Evolutionary conservation across 2,888 invertebrate genomes (phyloP).

Genomic region (Atethmia centrago): DNA sequence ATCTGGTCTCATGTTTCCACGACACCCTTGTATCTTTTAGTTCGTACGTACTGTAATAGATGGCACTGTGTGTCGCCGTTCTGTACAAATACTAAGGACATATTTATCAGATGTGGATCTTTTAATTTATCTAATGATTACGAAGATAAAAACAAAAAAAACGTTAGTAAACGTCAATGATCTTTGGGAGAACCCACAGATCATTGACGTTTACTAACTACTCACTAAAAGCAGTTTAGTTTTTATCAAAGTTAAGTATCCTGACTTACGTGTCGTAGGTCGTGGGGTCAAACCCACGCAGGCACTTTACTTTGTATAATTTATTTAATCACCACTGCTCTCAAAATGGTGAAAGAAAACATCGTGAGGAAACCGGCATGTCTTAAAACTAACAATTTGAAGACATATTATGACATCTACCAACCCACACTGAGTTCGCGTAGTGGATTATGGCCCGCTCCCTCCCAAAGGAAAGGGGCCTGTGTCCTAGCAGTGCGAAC

Average conservation of each 20-base stretch:
- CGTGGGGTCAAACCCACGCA: neutral
- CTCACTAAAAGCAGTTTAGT: neutral
- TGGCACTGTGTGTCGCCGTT: conserved; percentile 33
- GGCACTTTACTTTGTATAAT: neutral
- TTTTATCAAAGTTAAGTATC: neutral
- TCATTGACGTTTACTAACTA: neutral
- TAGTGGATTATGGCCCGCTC: neutral
- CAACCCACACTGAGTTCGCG: neutral
- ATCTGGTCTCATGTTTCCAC: conserved; percentile 1
- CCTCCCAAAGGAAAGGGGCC: too few species aligned
- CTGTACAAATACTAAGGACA: neutral
- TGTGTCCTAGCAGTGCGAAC: neutral
- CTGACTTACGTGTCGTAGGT: neutral
- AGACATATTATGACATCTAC: neutral
- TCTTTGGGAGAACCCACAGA: neutral
- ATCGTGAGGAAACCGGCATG: neutral
- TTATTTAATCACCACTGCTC: neutral
- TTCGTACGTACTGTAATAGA: conserved; percentile 38
- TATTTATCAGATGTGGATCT: neutral
- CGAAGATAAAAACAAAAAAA: too few species aligned
- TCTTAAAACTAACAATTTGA: neutral
- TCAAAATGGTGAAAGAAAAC: neutral
- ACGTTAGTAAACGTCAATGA: neutral
- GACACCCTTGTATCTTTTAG: conserved; percentile 16
- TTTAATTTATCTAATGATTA: neutral